phyloP scores from a whole-genome alignment of 1,140 invertebrate genomes.

The Galendromus occidentalis region DNA sequence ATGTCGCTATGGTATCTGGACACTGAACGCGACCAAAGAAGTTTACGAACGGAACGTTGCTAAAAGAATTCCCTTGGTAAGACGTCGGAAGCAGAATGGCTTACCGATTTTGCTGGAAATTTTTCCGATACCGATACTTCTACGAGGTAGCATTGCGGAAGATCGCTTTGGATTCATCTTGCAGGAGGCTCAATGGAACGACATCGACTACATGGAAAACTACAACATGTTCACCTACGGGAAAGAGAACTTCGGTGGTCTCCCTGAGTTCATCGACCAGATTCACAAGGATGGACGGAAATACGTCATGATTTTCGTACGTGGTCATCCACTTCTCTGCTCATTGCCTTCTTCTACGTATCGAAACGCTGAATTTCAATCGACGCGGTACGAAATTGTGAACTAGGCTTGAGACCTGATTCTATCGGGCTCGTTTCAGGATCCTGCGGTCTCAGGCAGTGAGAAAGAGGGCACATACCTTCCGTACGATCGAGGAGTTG shows the following conservation, averaged over 20 bases:
- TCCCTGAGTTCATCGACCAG: conserved; percentile 28
- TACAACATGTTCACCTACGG: conserved; percentile 30
- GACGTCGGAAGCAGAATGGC: no score
- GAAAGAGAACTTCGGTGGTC: conserved; percentile 22
- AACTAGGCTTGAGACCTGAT: no score
- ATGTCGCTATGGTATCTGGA: conserved; percentile 46
- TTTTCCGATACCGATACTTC: no score
- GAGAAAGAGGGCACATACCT: conserved; percentile 21
- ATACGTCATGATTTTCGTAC: conserved; percentile 29
- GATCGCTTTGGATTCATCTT: background rate
- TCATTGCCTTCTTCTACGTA: no score
- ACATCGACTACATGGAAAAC: conserved; percentile 31
- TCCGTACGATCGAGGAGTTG: conserved; percentile 23
- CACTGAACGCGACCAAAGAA: conserved; percentile 40
- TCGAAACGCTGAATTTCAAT: no score
- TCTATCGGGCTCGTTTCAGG: conserved; percentile 20
- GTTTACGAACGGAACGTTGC: conserved; percentile 25
- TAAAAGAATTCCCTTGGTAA: conserved; percentile 28
- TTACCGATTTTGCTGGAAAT: no score
- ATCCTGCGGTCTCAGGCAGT: conserved; percentile 24
- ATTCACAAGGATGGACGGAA: conserved; percentile 25
- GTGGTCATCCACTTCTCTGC: no score
- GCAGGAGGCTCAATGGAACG: conserved; percentile 29
- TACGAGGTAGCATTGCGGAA: no score
- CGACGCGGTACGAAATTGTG: no score